Evolutionary conservation across 2,888 invertebrate species (phyloP), one percentile per base, ranked within the genome.

Genomic region (Himalopsyche kuldschensis): DNA sequence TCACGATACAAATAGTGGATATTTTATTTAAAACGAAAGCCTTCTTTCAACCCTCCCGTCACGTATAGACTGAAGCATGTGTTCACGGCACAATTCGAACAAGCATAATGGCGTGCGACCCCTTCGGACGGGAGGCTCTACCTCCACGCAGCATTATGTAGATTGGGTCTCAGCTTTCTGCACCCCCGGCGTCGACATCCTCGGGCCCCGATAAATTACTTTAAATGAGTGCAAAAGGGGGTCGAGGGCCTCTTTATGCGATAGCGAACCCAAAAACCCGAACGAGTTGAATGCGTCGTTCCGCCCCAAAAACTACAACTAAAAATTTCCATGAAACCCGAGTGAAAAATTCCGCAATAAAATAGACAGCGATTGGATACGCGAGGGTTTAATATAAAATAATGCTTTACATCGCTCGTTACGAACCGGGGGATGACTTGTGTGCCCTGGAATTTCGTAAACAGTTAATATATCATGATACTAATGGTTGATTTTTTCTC

Each of bases 141-240:
- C 75, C 80, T 80, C 82, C 27, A 63, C 20, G 55, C 24, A 20
- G 81, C 85, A 85, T 85, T 85, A 85, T 85, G 85, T 77, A 85
- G 83, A 85, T 85, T 85, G 85, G 75, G 79, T 80, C 80, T 80
- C 80, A 76, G 80, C 79, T 83, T 75, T 84, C 79, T 69, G 46
- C 81, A 75, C 84, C 78, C 78, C 24, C 32, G n/a, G 41, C 77
- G 35, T 35, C 32, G 32, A 75, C 20, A 27, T 75, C 75, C 31
- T 32, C 75, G 83, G 76, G 47, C 80, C 46, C 79, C 82, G 79
- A 85, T 85, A 85, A 85, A 85, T 85, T 83, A 85, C 85, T 85
- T 83, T 85, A 85, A 85, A 85, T 85, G 85, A 85, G 85, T 82
- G 85, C 41, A 78, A 69, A 83, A 83, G 79, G 80, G 82, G 82